These are phyloP conservation scores for Pteria penguin DNA, from an alignment of 2,888 invertebrate genomes.

Conservation along the genomic window DNA sequence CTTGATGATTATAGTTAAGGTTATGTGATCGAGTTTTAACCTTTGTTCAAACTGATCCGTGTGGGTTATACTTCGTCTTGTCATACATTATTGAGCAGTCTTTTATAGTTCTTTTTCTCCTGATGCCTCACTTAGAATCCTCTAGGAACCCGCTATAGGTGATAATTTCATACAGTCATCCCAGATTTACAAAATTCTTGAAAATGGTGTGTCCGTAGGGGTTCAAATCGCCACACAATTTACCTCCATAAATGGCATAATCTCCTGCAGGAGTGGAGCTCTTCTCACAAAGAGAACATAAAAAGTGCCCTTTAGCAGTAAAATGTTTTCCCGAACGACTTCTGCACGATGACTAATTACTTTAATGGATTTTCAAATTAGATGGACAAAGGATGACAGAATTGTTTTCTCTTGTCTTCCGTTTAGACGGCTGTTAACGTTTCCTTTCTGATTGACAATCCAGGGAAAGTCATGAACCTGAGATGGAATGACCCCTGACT, in stretches of 20 bases:
- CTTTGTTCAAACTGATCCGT: no score
- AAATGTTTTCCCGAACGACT: neutral
- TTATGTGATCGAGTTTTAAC: no score
- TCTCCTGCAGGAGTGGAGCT: slow-evolving; percentile 3
- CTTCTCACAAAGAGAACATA: slow-evolving; percentile 18
- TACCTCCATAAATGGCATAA: neutral
- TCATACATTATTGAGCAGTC: no score
- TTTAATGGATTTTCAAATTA: neutral
- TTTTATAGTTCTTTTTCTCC: no score
- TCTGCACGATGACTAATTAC: neutral
- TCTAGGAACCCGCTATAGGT: neutral
- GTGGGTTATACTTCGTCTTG: no score
- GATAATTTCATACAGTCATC: neutral
- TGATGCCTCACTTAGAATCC: no score
- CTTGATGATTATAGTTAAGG: no score
- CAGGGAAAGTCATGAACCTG: neutral
- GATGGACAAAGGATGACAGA: neutral
- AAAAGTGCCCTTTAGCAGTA: slow-evolving; percentile 12
- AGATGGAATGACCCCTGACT: neutral
- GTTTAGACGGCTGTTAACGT: neutral
- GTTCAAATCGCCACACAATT: neutral
- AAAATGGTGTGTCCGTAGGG: neutral
- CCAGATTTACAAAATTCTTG: neutral
- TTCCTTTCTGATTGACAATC: neutral
- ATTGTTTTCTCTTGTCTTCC: neutral